Evolutionary conservation across 2,888 invertebrate species (phyloP).

Genomic region (Acanthopleura granulata): DNA sequence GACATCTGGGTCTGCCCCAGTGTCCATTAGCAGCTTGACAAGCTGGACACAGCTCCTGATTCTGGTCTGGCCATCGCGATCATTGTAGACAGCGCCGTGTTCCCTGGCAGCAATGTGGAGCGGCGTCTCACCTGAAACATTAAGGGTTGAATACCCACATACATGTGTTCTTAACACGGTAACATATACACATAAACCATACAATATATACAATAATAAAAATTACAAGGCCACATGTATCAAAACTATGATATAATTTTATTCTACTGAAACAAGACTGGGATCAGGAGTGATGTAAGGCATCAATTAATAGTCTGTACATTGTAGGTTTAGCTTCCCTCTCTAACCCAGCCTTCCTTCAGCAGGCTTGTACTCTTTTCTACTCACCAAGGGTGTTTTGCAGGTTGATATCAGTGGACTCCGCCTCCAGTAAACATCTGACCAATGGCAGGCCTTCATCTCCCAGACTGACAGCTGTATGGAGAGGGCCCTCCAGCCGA

Average conservation of each 20-base stretch:
- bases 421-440: neutral
- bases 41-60: neutral
- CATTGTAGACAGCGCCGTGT: neutral
- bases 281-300: too few species aligned
- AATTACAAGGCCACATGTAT: too few species aligned
- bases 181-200: too few species aligned
- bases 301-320: too few species aligned
- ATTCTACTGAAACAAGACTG: too few species aligned
- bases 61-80: neutral
- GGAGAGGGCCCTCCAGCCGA: slow-evolving; percentile 3
- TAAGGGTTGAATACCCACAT: too few species aligned
- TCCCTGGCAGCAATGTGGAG: slow-evolving; percentile 7
- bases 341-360: too few species aligned
- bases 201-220: too few species aligned
- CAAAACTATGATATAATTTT: too few species aligned
- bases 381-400: neutral
- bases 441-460: slow-evolving; percentile 9
- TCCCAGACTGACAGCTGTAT: neutral
- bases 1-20: neutral
- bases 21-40: neutral
- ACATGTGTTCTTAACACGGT: too few species aligned
- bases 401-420: neutral
- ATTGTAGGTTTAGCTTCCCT: too few species aligned
- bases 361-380: too few species aligned
- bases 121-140: neutral